Evolutionary conservation across 64 coral and sea anemone genomes (phyloP).

Genomic region (Exaiptasia diaphana): DNA sequence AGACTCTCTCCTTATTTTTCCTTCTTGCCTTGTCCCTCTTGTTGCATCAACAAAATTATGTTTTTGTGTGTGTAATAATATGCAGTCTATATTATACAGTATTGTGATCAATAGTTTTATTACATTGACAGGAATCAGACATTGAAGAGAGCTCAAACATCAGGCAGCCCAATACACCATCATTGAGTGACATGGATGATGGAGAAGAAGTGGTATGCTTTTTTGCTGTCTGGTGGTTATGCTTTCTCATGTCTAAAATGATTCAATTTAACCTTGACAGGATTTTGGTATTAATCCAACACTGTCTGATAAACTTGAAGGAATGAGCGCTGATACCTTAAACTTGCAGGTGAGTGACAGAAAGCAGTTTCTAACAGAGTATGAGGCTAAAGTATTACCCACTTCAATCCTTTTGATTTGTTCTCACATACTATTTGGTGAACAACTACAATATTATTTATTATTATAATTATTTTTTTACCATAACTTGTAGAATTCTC

Average conservation of each 20-base stretch:
- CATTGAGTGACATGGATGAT: conserved; percentile 89
- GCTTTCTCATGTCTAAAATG: neutral
- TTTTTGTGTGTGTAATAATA: too few relatives aligned
- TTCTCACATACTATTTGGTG: too few relatives aligned
- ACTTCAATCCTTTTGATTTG: too few relatives aligned
- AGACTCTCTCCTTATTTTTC: neutral
- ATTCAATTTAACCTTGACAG: conserved; percentile 19
- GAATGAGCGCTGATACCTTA: conserved; percentile 78
- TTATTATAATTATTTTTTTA: too few relatives aligned
- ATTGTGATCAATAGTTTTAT: too few relatives aligned
- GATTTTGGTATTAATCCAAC: conserved; percentile 95
- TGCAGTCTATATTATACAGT: too few relatives aligned
- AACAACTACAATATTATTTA: too few relatives aligned
- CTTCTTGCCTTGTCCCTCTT: neutral
- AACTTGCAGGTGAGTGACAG: neutral
- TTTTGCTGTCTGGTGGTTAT: neutral
- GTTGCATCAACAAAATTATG: too few relatives aligned
- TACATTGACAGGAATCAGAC: conserved; percentile 83
- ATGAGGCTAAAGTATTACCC: too few relatives aligned
- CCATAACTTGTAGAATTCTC: too few relatives aligned
- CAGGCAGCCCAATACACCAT: conserved; percentile 61
- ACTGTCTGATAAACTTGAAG: conserved; percentile 80
- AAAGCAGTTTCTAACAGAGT: too few relatives aligned
- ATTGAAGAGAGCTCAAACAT: conserved; percentile 76
- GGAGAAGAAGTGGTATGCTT: conserved; percentile 93